phyloP scores from a whole-genome alignment of 2,113 vertebrate species.

The Manacus vitellinus region DNA sequence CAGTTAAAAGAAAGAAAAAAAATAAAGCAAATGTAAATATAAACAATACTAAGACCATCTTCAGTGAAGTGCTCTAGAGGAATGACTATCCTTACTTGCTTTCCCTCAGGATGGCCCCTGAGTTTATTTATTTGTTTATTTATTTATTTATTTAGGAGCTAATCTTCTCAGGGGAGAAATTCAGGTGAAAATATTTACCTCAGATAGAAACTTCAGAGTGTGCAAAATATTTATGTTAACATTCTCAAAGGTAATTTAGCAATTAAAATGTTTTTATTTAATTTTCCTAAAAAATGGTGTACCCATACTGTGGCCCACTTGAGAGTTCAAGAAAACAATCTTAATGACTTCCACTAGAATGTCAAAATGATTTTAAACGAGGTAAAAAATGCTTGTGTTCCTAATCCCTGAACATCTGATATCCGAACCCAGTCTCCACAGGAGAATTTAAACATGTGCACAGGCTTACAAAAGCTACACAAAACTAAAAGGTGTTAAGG shows the following conservation, averaged over 20 bases:
- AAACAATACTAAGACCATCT: not conserved
- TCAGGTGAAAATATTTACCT: not conserved
- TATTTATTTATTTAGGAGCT: not conserved
- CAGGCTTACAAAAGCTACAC: slow-evolving; percentile 8
- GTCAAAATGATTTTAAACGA: slow-evolving; percentile 27
- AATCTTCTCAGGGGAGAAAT: not conserved
- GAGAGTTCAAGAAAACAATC: not conserved
- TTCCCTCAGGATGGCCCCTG: not conserved
- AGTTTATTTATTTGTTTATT: not conserved
- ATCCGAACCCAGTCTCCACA: not conserved
- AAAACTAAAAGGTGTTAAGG: slow-evolving; percentile 21
- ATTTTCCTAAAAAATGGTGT: not conserved
- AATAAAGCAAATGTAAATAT: not conserved
- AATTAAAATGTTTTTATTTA: not conserved
- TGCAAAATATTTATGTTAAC: not conserved
- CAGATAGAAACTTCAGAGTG: not conserved
- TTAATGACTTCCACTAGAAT: not conserved
- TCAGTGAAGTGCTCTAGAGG: not conserved
- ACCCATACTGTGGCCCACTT: not conserved
- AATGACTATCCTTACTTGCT: not conserved
- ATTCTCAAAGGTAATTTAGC: not conserved
- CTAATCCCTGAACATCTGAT: slow-evolving; percentile 11
- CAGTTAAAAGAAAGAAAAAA: no score
- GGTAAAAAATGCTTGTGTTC: not conserved
- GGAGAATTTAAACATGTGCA: slow-evolving; percentile 40